A percentile compares a stretch with the other conserved stretches of the same genome.
Evolutionary conservation across 2,888 invertebrate species (phyloP).

Genomic region (Mactromeris polynyma): DNA sequence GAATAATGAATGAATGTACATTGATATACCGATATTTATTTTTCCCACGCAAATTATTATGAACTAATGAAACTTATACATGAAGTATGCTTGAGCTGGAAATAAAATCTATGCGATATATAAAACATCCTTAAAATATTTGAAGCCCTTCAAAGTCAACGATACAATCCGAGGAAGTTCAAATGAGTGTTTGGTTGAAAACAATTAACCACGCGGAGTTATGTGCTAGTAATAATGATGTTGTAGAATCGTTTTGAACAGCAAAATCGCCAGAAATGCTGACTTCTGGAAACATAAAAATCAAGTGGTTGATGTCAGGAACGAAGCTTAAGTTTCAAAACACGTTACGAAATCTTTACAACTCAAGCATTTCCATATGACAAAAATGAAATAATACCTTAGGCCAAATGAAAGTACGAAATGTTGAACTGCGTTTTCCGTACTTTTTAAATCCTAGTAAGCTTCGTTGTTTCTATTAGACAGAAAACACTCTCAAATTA

Average conservation of each 20-base stretch:
- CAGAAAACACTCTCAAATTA: background rate
- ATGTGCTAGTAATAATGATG: background rate
- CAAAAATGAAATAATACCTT: background rate
- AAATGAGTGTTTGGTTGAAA: background rate
- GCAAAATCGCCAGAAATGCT: background rate
- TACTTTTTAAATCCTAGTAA: background rate
- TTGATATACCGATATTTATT: too few species aligned
- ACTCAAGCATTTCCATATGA: slow-evolving; percentile 36
- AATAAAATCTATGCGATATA: too few species aligned
- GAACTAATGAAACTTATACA: too few species aligned
- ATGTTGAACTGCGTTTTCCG: background rate
- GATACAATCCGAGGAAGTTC: background rate
- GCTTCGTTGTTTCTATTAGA: background rate
- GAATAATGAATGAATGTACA: too few species aligned
- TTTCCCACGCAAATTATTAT: too few species aligned
- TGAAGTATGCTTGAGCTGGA: too few species aligned
- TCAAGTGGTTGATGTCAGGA: slow-evolving; percentile 6
- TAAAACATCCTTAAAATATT: too few species aligned
- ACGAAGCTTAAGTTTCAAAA: background rate
- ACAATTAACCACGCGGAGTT: background rate
- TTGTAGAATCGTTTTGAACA: background rate
- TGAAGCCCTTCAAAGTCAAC: too few species aligned
- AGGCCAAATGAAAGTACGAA: background rate
- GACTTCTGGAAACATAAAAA: background rate
- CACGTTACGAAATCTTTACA: slow-evolving; percentile 3